phyloP scores from a whole-genome alignment of 2,797 vertebrate genomes.

The Thalassophryne amazonica region DNA sequence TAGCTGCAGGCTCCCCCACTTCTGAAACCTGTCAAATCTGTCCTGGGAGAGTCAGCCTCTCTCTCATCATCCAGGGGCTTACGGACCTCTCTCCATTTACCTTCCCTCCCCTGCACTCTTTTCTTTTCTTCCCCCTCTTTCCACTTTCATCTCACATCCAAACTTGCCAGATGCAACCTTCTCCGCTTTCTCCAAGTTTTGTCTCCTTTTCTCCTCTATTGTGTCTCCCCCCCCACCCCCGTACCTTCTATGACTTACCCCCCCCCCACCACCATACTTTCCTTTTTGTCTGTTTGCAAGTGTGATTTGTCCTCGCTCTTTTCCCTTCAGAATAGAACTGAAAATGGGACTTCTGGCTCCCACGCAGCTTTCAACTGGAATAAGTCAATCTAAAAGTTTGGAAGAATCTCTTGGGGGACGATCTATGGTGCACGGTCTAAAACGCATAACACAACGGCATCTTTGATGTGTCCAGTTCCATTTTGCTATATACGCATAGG shows the following conservation, averaged over 20 bases:
- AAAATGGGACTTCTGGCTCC: constrained; percentile 54
- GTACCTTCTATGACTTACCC: constrained; percentile 42
- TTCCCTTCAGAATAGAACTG: constrained; percentile 31
- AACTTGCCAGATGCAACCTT: constrained; percentile 73
- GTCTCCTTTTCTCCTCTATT: constrained; percentile 73
- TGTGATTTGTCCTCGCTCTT: constrained; percentile 27
- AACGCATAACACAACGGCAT: no score
- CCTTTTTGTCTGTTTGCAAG: constrained; percentile 25
- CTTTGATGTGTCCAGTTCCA: no score
- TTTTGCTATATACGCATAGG: no score
- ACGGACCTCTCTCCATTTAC: constrained; percentile 81
- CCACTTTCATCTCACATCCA: constrained; percentile 75
- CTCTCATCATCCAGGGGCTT: constrained; percentile 83
- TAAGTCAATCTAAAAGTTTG: no score
- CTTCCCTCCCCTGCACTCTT: constrained; percentile 66
- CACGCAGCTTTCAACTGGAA: constrained; percentile 32
- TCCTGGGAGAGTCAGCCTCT: constrained; percentile 79
- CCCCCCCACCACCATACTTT: constrained; percentile 21
- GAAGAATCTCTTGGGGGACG: no score
- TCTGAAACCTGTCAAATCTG: constrained; percentile 85
- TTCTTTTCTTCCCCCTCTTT: constrained; percentile 61
- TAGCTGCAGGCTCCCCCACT: constrained; percentile 84
- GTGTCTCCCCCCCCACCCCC: constrained; percentile 56
- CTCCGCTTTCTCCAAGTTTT: constrained; percentile 68
- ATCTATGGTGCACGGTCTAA: no score